Conservation (phyloP, 92 coral and sea anemone genomes). For the Siderastrea radians region DNA sequence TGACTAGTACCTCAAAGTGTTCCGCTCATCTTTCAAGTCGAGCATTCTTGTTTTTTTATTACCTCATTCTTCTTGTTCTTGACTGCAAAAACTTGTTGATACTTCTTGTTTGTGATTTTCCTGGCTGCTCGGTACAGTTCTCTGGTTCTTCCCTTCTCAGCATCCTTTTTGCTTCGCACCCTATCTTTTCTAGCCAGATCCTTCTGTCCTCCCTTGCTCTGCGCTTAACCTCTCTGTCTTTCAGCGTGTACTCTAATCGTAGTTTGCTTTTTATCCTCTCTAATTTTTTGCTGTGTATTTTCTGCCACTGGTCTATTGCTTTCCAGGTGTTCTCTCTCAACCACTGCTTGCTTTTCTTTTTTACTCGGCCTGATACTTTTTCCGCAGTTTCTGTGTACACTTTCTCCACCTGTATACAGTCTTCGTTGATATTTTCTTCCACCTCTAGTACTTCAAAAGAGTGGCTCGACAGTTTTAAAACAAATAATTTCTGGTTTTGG, state of each 20-base stretch:
- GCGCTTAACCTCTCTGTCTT: constrained; percentile 41
- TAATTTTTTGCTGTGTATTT: no score
- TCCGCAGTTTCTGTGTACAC: no score
- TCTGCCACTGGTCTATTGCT: no score
- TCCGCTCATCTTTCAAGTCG: constrained; percentile 28
- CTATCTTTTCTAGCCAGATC: constrained; percentile 36
- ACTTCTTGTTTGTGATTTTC: constrained; percentile 10
- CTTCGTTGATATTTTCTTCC: no score
- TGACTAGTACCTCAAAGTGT: constrained; percentile 38
- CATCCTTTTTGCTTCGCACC: constrained; percentile 15
- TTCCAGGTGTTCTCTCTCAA: no score
- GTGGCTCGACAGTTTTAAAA: no score
- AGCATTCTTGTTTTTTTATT: neutral
- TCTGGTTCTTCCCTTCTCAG: constrained; percentile 28
- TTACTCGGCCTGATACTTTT: no score
- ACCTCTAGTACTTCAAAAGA: no score
- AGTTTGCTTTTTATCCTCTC: neutral
- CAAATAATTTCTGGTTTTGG: no score
- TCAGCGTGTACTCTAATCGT: constrained; percentile 10
- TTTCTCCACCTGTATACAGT: no score
- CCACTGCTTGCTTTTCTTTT: no score
- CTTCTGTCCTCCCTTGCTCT: constrained; percentile 47
- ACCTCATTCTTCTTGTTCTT: constrained; percentile 20
- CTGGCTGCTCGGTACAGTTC: constrained; percentile 32
- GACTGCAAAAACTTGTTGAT: constrained; percentile 3